Evolutionary conservation across 2,888 invertebrate species (phyloP).

Genomic region (Spodoptera littoralis): DNA sequence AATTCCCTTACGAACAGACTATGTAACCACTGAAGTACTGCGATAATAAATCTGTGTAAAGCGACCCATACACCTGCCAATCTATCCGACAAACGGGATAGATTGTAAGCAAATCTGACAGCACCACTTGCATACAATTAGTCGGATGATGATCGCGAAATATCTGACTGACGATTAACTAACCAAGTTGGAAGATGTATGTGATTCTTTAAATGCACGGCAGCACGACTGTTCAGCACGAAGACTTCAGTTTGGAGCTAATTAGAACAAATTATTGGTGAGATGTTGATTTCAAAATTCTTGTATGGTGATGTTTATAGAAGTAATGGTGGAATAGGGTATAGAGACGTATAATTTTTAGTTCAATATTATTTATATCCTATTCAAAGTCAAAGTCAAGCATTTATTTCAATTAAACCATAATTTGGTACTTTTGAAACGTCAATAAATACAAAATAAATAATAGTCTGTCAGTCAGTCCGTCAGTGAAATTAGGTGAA

Average conservation of each 20-base stretch:
- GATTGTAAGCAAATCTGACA: constrained; percentile 43
- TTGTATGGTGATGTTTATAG: background rate
- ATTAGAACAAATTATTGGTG: constrained; percentile 1
- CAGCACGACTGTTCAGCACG: too few species aligned
- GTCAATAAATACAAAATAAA: too few species aligned
- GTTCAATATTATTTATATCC: too few species aligned
- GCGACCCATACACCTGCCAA: constrained; percentile 45
- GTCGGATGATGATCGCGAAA: constrained; percentile 29
- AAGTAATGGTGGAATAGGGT: background rate
- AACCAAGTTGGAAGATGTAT: constrained; percentile 4
- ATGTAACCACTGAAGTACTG: constrained; percentile 1
- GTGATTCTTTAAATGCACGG: too few species aligned
- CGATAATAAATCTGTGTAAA: constrained; percentile 50
- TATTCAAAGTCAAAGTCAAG: too few species aligned
- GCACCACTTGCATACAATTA: constrained; percentile 49
- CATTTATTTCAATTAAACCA: too few species aligned
- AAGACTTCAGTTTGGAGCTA: too few species aligned
- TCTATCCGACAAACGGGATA: constrained; percentile 31
- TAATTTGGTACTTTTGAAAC: too few species aligned
- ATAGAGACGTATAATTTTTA: too few species aligned
- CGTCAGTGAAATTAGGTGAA: too few species aligned
- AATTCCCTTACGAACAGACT: constrained; percentile 3
- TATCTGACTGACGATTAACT: constrained; percentile 22
- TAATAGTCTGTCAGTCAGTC: too few species aligned
- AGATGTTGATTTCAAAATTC: constrained; percentile 4